Percentiles rank a stretch among this genome's conserved stretches.
Conservation (phyloP, 2,797 vertebrate species). For the Rhabdomys pumilio region DNA sequence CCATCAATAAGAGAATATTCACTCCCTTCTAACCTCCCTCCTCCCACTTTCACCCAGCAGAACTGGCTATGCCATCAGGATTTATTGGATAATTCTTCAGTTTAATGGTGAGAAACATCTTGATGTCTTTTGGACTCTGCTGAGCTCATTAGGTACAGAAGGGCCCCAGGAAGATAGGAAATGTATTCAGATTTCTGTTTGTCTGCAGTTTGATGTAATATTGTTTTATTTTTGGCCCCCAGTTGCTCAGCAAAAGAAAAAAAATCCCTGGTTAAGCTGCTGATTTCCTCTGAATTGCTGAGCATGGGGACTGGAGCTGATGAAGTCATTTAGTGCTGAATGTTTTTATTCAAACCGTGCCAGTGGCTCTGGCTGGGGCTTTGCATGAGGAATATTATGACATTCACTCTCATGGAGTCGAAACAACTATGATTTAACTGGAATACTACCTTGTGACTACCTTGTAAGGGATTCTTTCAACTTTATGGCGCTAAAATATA, state of each 20-base stretch:
- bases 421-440: slow-evolving; percentile 51
- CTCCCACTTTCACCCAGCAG: slow-evolving; percentile 33
- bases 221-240: slow-evolving; percentile 81
- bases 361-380: slow-evolving; percentile 55
- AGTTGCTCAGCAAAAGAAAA: slow-evolving; percentile 82
- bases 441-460: not conserved
- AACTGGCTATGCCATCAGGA: slow-evolving; percentile 9
- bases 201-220: slow-evolving; percentile 82
- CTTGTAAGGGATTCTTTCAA: slow-evolving; percentile 44
- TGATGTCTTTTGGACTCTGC: slow-evolving; percentile 62
- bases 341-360: slow-evolving; percentile 72
- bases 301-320: slow-evolving; percentile 75
- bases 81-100: slow-evolving; percentile 65
- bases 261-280: slow-evolving; percentile 79
- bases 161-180: slow-evolving; percentile 78
- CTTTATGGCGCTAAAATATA: slow-evolving; percentile 47
- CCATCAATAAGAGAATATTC: slow-evolving; percentile 62
- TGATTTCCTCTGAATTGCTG: slow-evolving; percentile 82
- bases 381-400: slow-evolving; percentile 67
- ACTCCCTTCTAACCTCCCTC: slow-evolving; percentile 63
- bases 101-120: slow-evolving; percentile 70
- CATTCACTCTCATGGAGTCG: slow-evolving; percentile 28
- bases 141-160: slow-evolving; percentile 78
- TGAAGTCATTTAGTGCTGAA: slow-evolving; percentile 82
- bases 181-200: slow-evolving; percentile 84